These are phyloP conservation scores for Pantherophis guttatus DNA, from an alignment of 2,113 vertebrate genomes.

Conservation along the genomic window DNA sequence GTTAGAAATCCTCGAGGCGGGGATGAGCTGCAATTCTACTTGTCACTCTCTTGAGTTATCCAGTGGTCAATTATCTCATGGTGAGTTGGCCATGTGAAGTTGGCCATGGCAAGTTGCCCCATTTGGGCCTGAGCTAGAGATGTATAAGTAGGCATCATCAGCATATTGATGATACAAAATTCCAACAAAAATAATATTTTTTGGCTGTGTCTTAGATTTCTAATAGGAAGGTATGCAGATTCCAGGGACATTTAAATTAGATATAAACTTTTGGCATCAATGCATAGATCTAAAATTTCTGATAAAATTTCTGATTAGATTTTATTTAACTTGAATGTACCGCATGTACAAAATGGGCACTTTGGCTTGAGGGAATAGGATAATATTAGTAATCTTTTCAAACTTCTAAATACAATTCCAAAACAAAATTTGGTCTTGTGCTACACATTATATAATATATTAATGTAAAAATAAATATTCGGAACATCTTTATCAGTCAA, in stretches of 20 bases:
- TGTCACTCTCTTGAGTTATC: neutral
- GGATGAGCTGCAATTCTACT: neutral
- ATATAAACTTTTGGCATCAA: neutral
- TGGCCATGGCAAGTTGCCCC: neutral
- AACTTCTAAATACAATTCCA: neutral
- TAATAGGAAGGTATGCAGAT: neutral
- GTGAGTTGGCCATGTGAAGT: neutral
- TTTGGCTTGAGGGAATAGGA: neutral
- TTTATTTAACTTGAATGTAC: neutral
- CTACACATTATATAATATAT: neutral
- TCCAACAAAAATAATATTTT: neutral
- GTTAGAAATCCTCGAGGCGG: neutral
- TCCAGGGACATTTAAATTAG: neutral
- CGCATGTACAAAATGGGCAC: neutral
- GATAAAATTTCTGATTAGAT: neutral
- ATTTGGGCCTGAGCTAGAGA: neutral
- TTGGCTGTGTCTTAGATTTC: neutral
- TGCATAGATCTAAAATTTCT: neutral
- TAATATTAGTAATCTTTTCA: neutral
- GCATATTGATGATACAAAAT: neutral
- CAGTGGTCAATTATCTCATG: neutral
- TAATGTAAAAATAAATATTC: constrained; percentile 53
- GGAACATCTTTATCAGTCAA: constrained; percentile 42
- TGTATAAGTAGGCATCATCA: neutral
- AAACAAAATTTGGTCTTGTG: neutral